Base-by-base conservation (phyloP, 2,113 vertebrate species). In the Columbina picui region DNA sequence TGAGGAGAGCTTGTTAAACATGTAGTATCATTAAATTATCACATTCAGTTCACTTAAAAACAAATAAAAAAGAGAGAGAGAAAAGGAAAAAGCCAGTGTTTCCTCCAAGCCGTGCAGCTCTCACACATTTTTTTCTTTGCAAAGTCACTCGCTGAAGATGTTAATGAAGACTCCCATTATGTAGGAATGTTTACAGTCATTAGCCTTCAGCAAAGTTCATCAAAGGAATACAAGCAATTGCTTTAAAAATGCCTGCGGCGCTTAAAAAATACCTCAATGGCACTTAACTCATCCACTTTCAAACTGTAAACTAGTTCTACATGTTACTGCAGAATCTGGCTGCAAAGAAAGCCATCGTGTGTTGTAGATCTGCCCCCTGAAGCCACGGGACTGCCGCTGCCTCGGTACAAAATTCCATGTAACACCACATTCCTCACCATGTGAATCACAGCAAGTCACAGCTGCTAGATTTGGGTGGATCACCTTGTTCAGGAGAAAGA, bases 161-260 rank as follows among this genome's bases (percentile, higher is more conserved):
- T 70, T 95, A 94, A 96, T 84, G 79, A 96, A 64, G 60, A 65
- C 74, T 90, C 18, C 74, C 63, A 64, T 91, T 90, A 89, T 56
- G 69, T 53, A 95, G 82, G 86, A 96, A 96, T 95, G 94, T 91
- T 95, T 93, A 79, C 63, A 79, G 63, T 83, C 90, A 84, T 57
- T 88, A 82, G 81, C 67, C 92, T 97, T 93, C 69, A 75, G 93
- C 87, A 82, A 90, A 82, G 73, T 70, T 94, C 61, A 92, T 94
- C 89, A 96, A 94, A 97, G 87, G 61, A 94, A 79, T 91, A 91
- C 52, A 81, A 56, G 56, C 45, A 94, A 84, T 65, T 86, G 82
- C 78, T 79, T 93, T 65, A 34, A 78, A 86, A 73, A 86, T 56
- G 77, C n/a, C n/a, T 10, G 14, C 52, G 61, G 56, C 63, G 30